Percentiles rank a stretch among this genome's conserved stretches.
phyloP scores from a whole-genome alignment of 2,113 vertebrate genomes.

The Sterna hirundo region DNA sequence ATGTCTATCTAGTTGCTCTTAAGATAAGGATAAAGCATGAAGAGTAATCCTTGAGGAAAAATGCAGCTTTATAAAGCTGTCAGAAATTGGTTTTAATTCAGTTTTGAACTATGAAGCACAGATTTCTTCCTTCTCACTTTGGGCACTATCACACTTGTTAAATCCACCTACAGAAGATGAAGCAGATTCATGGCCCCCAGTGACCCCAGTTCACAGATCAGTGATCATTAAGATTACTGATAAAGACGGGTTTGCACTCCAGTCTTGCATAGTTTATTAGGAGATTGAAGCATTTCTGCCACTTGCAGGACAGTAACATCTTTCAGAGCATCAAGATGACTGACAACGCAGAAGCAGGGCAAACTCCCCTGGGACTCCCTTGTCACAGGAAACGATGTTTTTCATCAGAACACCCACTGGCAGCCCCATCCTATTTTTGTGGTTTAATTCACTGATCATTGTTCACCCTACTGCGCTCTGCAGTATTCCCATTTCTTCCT shows the following conservation, averaged over 20 bases:
- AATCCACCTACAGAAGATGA: background rate
- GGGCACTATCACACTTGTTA: background rate
- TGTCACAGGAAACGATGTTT: background rate
- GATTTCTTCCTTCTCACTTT: background rate
- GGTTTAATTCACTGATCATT: background rate
- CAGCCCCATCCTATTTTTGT: background rate
- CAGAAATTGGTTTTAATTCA: background rate
- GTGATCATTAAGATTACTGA: background rate
- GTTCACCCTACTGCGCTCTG: background rate
- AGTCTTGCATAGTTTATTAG: background rate
- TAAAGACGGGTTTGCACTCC: background rate
- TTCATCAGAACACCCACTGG: background rate
- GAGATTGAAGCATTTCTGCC: background rate
- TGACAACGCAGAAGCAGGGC: background rate
- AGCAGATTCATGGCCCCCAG: background rate
- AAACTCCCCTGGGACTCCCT: background rate
- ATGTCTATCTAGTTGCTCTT: background rate
- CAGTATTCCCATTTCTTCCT: background rate
- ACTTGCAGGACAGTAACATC: background rate
- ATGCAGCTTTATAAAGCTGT: background rate
- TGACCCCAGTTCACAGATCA: background rate
- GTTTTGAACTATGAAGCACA: background rate
- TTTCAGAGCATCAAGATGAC: background rate
- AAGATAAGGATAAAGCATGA: background rate
- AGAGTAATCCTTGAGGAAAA: background rate